Evolutionary conservation across 1,140 invertebrate genomes (phyloP).

Genomic region (Drosophila setifemur): DNA sequence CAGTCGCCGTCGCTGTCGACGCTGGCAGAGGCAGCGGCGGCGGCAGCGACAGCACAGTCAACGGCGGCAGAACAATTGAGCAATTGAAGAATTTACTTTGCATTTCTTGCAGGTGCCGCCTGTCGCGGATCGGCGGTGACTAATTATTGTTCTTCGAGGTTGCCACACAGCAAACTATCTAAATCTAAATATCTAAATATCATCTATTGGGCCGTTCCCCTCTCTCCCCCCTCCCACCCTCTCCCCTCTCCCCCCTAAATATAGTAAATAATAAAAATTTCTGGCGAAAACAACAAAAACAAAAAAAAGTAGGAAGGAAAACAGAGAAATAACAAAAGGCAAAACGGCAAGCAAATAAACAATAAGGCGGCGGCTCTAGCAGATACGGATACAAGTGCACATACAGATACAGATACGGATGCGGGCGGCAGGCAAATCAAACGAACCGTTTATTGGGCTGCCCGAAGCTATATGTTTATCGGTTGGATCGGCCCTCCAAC

Average conservation of each 20-base stretch:
- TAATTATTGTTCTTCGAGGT: conserved; percentile 31
- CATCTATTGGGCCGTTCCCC: neutral
- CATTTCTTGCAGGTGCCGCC: conserved; percentile 39
- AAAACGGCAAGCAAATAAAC: conserved; percentile 39
- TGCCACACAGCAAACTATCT: neutral
- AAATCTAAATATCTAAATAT: no score
- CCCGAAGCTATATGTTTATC: neutral
- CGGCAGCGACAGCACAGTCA: neutral
- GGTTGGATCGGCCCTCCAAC: neutral
- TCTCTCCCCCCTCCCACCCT: neutral
- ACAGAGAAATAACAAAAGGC: conserved; percentile 6
- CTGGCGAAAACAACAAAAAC: conserved; percentile 12
- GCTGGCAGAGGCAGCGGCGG: neutral
- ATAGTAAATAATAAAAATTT: conserved; percentile 61
- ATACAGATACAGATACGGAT: conserved; percentile 11
- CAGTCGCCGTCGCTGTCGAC: neutral
- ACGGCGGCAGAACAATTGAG: conserved; percentile 17
- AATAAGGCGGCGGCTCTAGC: conserved; percentile 26
- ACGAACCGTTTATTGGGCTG: conserved; percentile 11
- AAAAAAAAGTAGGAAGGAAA: conserved; percentile 2
- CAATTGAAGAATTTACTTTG: conserved; percentile 45
- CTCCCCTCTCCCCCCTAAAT: conserved; percentile 35
- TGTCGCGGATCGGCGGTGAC: conserved; percentile 12
- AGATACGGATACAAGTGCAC: conserved; percentile 20
- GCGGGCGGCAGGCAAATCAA: conserved; percentile 2